Conservation (phyloP, 2,113 vertebrate genomes). For the Poeciliopsis retropinna region DNA sequence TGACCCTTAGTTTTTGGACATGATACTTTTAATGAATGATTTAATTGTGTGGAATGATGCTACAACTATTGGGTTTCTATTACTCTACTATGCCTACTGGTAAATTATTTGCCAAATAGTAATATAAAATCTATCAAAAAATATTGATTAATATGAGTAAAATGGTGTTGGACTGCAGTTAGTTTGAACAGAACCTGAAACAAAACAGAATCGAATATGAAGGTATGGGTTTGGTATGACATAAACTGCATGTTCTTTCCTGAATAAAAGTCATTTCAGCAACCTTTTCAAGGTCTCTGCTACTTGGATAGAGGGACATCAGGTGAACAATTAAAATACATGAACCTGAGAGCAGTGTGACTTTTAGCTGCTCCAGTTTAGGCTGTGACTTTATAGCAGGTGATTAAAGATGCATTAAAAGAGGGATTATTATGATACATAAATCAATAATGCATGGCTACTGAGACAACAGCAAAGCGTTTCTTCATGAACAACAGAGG, state of each 20-base stretch:
- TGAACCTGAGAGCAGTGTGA: slow-evolving; percentile 7
- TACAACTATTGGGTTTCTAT: not conserved
- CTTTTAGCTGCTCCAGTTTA: slow-evolving; percentile 36
- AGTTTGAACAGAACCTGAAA: not conserved
- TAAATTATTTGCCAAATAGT: not conserved
- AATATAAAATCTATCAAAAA: not conserved
- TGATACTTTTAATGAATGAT: not conserved
- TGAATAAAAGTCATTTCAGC: not conserved
- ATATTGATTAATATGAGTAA: not conserved
- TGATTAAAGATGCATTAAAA: slow-evolving; percentile 74
- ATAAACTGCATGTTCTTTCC: not conserved
- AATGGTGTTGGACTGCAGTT: not conserved
- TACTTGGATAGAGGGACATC: slow-evolving; percentile 9
- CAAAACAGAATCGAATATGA: not conserved
- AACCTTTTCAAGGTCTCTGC: not conserved
- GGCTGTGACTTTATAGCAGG: slow-evolving; percentile 50
- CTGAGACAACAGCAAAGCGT: slow-evolving; percentile 66
- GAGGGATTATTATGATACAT: slow-evolving; percentile 69
- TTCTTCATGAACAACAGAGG: slow-evolving; percentile 49
- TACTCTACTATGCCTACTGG: not conserved
- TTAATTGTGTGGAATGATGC: not conserved
- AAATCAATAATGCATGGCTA: slow-evolving; percentile 77
- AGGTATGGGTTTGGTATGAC: too few relatives aligned
- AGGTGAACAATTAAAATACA: slow-evolving; percentile 18
- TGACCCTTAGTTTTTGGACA: not conserved